Evolutionary conservation across 2,113 vertebrate species (phyloP).

Genomic region (Lonchura striata): DNA sequence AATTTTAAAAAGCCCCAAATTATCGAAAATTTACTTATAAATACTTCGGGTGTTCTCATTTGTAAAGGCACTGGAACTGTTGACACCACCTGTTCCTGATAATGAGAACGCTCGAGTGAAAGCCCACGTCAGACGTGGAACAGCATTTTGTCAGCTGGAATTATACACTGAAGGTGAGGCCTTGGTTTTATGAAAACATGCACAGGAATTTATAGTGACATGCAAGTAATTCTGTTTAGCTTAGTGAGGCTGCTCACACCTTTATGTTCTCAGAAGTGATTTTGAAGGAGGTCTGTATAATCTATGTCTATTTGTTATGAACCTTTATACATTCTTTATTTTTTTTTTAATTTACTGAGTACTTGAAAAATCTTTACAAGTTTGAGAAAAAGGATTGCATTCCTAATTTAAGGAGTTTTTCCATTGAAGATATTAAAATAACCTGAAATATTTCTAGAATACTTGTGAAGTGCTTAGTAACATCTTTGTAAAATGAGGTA

Average conservation of each 20-base stretch:
- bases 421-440: not conserved
- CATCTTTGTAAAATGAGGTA: not conserved
- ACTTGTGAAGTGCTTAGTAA: not conserved
- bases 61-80: constrained; percentile 85
- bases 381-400: not conserved
- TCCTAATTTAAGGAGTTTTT: not conserved
- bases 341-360: not conserved
- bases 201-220: not conserved
- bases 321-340: not conserved
- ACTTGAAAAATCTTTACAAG: not conserved
- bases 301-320: not conserved
- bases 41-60: not conserved
- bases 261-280: not conserved
- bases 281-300: not conserved
- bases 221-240: not conserved
- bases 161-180: constrained; percentile 88
- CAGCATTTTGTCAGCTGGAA: constrained; percentile 90
- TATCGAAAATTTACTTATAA: not conserved
- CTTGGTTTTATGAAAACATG: not conserved
- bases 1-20: not conserved
- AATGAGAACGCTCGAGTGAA: constrained; percentile 85
- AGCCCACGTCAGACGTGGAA: constrained; percentile 85
- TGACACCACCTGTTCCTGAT: constrained; percentile 84
- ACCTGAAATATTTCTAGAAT: not conserved
- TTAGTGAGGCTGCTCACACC: not conserved